phyloP scores from a whole-genome alignment of 2,888 invertebrate species.

The Drosophila nigricruria region DNA sequence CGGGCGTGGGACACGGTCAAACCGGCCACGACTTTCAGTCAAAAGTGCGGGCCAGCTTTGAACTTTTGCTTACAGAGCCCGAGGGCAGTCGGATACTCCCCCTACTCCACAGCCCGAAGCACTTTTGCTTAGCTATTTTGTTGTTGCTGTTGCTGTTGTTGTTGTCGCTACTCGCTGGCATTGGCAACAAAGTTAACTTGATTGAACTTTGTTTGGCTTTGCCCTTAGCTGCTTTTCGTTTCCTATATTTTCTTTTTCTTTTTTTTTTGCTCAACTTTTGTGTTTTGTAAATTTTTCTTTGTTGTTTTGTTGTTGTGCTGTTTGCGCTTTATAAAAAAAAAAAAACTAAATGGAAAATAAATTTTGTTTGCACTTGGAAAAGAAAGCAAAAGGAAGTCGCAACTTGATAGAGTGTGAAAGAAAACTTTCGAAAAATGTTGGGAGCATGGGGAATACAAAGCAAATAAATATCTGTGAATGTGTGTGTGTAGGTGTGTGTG shows the following conservation, averaged over 20 bases:
- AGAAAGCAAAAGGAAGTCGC: conserved; percentile 65
- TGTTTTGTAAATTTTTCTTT: conserved; percentile 25
- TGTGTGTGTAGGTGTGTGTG: background rate
- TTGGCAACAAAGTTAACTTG: conserved; percentile 78
- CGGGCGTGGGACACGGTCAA: conserved; percentile 53
- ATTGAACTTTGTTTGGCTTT: conserved; percentile 79
- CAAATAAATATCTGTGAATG: conserved; percentile 14
- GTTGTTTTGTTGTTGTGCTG: conserved; percentile 48
- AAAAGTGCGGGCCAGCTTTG: conserved; percentile 71
- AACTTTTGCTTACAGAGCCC: conserved; percentile 53
- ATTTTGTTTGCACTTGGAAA: conserved; percentile 77
- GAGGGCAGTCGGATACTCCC: conserved; percentile 4
- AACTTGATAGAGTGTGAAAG: conserved; percentile 73
- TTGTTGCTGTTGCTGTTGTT: conserved; percentile 40
- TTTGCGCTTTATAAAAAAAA: conserved; percentile 69
- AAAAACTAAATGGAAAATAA: conserved; percentile 78
- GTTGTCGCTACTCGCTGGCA: conserved; percentile 30
- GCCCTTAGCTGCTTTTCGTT: conserved; percentile 70
- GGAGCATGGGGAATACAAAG: conserved; percentile 4
- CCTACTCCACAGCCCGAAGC: conserved; percentile 1
- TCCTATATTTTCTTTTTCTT: background rate
- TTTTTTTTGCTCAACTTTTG: conserved; percentile 29
- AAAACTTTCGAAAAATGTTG: conserved; percentile 51
- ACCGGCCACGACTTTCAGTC: conserved; percentile 70
- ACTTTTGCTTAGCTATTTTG: conserved; percentile 50